Evolutionary conservation across 2,113 vertebrate species (phyloP), one percentile per base, ranked within the genome.

Genomic region (Actenoides lindsayi): DNA sequence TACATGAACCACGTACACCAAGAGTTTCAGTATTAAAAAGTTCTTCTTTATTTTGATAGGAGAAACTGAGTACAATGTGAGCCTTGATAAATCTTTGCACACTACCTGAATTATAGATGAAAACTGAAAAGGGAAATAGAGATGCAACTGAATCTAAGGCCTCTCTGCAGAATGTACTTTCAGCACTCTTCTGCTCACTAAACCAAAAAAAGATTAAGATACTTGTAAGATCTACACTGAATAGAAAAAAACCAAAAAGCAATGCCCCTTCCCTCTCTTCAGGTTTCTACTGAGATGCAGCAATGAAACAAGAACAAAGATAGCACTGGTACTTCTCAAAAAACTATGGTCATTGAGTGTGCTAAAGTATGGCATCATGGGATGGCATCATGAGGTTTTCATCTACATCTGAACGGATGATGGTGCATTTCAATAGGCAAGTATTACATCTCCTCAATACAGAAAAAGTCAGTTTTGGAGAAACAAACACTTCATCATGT

Each of bases 351-450:
- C 39, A 62, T 42, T 75, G 50, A 9, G 86, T 68, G 67, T 16
- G 37, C 31, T 46, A 82, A 83, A 88, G 85, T 74, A 67, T n/a
- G n/a, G n/a, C n/a, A n/a, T n/a, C 51, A 54, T 3, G 28, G 48
- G 71, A 57, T 85, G 63, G 42, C 48, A 87, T 54, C 83, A 67
- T 53, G 69, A 75, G 85, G 74, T 85, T 51, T 56, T 53, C 35
- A 48, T 53, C 77, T 80, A 48, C 89, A 92, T 88, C 95, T 67
- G 41, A 97, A 95, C 48, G 81, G 23, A 92, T 86, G 90, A 90
- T 14, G 50, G 80, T 37, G 50, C 39, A 90, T 96, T 93, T 91
- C 94, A 97, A 92, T 5, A 95, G 91, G 59, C 86, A 93, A 96
- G 92, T 95, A 86, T 81, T 83, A 71, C 65, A 94, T 83, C 88